Percentiles rank a stretch among this genome's conserved stretches.
Conservation (phyloP, 2,113 vertebrate species). For the Lutjanus erythropterus region DNA sequence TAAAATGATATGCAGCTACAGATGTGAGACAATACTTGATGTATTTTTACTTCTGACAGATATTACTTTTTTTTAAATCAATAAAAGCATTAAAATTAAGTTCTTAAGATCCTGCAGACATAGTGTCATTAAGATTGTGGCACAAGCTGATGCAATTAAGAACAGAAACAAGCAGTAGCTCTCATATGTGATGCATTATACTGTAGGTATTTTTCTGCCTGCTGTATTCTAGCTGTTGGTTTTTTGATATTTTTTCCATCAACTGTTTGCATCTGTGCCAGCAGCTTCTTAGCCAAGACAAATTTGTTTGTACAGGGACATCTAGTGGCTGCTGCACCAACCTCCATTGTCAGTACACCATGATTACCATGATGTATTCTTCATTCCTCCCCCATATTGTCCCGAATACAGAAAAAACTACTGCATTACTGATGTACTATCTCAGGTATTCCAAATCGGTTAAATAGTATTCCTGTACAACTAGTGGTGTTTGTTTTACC, state of each 20-base stretch:
- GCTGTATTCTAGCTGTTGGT: background rate
- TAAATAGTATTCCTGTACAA: background rate
- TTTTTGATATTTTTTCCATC: slow-evolving; percentile 4
- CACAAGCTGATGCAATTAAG: too few relatives aligned
- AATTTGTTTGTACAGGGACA: slow-evolving; percentile 10
- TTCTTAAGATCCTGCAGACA: too few relatives aligned
- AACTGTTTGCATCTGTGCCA: background rate
- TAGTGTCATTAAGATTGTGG: background rate
- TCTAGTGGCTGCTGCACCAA: slow-evolving; percentile 2
- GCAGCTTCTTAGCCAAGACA: background rate
- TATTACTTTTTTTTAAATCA: background rate
- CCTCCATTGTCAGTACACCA: background rate
- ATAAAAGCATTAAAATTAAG: background rate
- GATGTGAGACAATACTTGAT: background rate
- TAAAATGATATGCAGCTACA: background rate
- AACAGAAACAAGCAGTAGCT: too few relatives aligned
- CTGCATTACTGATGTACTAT: background rate
- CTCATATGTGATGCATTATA: too few relatives aligned
- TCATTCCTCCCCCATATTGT: background rate
- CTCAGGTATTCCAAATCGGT: background rate
- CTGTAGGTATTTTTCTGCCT: background rate
- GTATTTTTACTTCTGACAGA: background rate
- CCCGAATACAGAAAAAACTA: background rate
- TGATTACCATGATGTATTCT: background rate
- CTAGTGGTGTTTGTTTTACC: background rate